phyloP scores from a whole-genome alignment of 2,888 invertebrate genomes.

The Mythimna lalbum region DNA sequence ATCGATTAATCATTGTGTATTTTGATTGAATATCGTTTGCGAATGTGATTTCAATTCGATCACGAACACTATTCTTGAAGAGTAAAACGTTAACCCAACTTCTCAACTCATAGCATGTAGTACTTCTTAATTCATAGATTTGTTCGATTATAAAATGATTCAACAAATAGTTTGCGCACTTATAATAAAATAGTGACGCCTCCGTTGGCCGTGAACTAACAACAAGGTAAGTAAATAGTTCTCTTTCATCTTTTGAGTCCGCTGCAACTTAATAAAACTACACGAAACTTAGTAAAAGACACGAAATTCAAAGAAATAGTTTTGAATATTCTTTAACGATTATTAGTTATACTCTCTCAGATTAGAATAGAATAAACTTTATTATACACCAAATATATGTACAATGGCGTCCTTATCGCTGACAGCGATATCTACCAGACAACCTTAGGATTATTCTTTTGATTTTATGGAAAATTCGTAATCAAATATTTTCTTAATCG shows the following conservation, averaged over 20 bases:
- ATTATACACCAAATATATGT: no score
- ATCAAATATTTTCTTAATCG: conserved; percentile 9
- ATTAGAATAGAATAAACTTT: no score
- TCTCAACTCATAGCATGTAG: no score
- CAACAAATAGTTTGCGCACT: conserved; percentile 45
- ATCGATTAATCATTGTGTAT: conserved; percentile 21
- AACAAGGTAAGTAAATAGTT: conserved; percentile 1
- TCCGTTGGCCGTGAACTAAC: conserved; percentile 16
- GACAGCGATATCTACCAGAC: no score
- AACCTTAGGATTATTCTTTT: conserved; percentile 7
- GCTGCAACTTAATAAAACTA: conserved; percentile 11
- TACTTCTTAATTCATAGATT: neutral
- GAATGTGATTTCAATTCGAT: conserved; percentile 9
- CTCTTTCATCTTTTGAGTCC: conserved; percentile 27
- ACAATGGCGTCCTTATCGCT: no score
- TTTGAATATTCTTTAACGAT: conserved; percentile 16
- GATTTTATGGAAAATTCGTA: conserved; percentile 5
- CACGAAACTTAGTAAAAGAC: neutral
- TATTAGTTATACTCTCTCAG: neutral
- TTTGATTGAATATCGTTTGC: conserved; percentile 14
- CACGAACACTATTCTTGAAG: neutral
- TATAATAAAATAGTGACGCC: conserved; percentile 22
- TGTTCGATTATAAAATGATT: conserved; percentile 12
- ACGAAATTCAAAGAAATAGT: conserved; percentile 12
- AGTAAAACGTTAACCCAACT: neutral